A percentile compares a stretch with the other conserved stretches of the same genome.
Evolutionary conservation across 2,888 invertebrate species (phyloP).

Genomic region (Gortyna flavago): DNA sequence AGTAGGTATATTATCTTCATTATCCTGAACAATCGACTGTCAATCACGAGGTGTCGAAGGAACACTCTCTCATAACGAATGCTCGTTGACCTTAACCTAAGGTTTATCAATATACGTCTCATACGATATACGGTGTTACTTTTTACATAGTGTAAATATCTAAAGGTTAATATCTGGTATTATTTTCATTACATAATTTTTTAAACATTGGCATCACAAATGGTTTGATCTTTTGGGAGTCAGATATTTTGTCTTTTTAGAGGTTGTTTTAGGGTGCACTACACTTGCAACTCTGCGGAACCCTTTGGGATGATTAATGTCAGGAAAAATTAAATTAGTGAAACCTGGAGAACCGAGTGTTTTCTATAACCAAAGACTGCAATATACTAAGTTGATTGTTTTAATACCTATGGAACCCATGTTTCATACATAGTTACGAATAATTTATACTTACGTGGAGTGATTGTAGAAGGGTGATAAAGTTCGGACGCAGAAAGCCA

Average conservation of each 20-base stretch:
- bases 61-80: constrained; percentile 69
- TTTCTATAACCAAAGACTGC: neutral
- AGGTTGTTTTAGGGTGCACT: neutral
- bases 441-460: neutral
- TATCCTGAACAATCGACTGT: constrained; percentile 45
- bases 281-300: neutral
- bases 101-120: constrained; percentile 7
- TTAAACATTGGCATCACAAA: neutral
- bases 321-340: neutral
- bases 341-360: neutral
- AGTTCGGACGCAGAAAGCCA: neutral
- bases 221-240: neutral
- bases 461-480: neutral
- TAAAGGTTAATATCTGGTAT: too few relatives aligned
- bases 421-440: neutral
- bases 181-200: neutral
- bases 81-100: constrained; percentile 68
- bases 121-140: neutral
- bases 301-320: neutral
- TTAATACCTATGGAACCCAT: neutral
- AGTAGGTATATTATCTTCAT: neutral
- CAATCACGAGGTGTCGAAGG: constrained; percentile 79
- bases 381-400: neutral
- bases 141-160: neutral
- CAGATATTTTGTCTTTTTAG: neutral